Evolutionary conservation across 2,113 vertebrate genomes (phyloP).

Genomic region (Rhinopomastus cyanomelas): DNA sequence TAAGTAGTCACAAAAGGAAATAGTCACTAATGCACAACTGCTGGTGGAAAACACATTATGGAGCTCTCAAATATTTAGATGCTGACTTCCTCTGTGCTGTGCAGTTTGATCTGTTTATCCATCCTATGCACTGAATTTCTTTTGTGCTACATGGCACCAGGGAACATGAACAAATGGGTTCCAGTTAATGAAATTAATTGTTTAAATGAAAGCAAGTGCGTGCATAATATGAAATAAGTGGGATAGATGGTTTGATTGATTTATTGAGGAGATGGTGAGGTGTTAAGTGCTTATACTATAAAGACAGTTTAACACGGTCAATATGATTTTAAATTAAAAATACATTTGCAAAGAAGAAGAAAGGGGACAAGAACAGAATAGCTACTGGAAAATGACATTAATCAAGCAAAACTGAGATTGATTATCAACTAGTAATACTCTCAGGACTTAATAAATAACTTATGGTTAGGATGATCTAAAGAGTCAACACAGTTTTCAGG

Average conservation of each 20-base stretch:
- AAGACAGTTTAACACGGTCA: background rate
- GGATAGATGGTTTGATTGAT: background rate
- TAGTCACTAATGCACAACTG: accelerated
- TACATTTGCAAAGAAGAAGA: conserved; percentile 6
- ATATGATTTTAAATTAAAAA: conserved; percentile 34
- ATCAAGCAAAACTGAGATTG: background rate
- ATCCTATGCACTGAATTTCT: background rate
- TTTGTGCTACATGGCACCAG: background rate
- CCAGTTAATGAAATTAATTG: background rate
- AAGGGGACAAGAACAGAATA: background rate
- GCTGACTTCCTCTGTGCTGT: background rate
- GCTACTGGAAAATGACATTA: conserved; percentile 10
- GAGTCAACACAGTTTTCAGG: background rate
- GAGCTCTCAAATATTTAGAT: background rate
- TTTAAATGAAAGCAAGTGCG: conserved; percentile 20
- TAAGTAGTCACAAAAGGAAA: background rate
- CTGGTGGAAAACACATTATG: background rate
- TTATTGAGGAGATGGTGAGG: background rate
- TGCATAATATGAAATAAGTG: background rate
- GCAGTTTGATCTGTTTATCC: background rate
- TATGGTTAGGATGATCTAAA: background rate
- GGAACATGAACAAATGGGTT: background rate
- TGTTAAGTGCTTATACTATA: conserved; percentile 6
- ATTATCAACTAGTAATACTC: background rate
- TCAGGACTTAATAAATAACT: background rate